Conservation (phyloP, 2,113 vertebrate species). For the Coracopsis vasa region DNA sequence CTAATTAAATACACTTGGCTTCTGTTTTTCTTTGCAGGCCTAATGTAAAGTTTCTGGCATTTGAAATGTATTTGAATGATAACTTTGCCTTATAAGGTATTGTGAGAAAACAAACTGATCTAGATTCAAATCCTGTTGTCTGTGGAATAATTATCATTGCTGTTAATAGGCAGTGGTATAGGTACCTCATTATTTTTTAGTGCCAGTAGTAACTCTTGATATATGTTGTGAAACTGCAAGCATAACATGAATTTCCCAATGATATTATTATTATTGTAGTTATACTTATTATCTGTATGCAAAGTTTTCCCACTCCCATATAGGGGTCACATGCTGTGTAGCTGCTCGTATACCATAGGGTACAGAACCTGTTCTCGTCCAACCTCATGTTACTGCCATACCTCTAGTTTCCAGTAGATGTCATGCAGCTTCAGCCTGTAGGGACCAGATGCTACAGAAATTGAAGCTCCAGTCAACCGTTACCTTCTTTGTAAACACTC, state of each 20-base stretch:
- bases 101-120: neutral
- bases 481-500: neutral
- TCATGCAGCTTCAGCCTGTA: neutral
- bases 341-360: neutral
- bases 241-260: neutral
- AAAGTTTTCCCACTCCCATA: neutral
- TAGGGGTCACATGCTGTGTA: neutral
- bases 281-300: neutral
- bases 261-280: neutral
- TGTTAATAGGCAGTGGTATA: neutral
- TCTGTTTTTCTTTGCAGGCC: neutral
- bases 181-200: neutral
- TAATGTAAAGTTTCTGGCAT: neutral
- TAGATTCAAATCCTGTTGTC: neutral
- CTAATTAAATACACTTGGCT: neutral
- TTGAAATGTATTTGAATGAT: neutral
- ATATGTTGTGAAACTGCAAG: neutral
- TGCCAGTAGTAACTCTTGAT: neutral
- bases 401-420: neutral
- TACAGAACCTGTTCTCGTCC: neutral
- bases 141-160: neutral
- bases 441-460: neutral
- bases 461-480: rapidly evolving
- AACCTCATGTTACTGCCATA: neutral
- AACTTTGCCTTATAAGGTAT: neutral